Percentiles rank a stretch among this genome's conserved stretches.
Conservation (phyloP, 2,888 invertebrate species). For the Trachelus tabidus region DNA sequence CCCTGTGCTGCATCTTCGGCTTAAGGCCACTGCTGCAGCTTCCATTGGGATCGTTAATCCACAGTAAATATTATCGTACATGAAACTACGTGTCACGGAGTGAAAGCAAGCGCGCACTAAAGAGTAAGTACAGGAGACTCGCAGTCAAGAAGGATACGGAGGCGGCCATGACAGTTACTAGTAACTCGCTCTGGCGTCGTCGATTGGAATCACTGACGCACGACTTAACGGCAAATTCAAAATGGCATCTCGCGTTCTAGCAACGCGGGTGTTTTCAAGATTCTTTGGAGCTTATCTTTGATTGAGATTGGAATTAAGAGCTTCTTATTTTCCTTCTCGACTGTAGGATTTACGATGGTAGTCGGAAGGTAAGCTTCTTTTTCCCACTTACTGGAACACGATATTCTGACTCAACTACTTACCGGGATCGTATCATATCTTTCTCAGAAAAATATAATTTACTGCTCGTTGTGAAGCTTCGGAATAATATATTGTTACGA, state of each 20-base stretch:
- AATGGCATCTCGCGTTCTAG: background rate
- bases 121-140: background rate
- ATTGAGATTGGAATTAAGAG: background rate
- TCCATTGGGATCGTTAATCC: background rate
- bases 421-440: background rate
- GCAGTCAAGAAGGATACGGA: background rate
- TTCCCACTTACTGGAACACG: background rate
- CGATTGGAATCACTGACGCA: background rate
- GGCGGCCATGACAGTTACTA: background rate
- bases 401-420: background rate
- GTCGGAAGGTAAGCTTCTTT: background rate
- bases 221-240: background rate
- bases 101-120: background rate
- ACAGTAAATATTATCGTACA: background rate
- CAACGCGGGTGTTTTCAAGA: background rate
- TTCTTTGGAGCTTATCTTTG: background rate
- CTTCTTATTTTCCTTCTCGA: background rate
- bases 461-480: background rate
- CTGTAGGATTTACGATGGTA: background rate
- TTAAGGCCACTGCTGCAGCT: constrained; percentile 21
- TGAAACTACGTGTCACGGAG: background rate
- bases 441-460: background rate
- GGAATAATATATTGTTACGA: background rate
- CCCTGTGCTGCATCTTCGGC: constrained; percentile 18
- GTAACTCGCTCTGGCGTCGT: background rate